phyloP scores from a whole-genome alignment of 2,797 vertebrate species.

The Helicolenus hilgendorfi region DNA sequence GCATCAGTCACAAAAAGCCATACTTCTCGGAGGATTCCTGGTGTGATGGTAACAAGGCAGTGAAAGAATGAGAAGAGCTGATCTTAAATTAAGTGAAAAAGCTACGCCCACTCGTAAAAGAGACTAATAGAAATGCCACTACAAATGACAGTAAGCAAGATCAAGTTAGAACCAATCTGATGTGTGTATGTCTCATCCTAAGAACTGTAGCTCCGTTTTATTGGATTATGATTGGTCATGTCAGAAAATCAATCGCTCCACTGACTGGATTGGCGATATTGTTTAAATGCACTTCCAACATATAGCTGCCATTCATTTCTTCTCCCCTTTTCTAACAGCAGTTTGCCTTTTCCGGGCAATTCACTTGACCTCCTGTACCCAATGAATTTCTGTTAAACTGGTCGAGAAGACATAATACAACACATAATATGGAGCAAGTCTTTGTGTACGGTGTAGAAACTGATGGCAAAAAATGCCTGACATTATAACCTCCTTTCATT shows the following conservation, averaged over 20 bases:
- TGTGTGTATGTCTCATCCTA: background rate
- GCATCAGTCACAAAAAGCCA: constrained; percentile 7
- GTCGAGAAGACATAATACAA: constrained; percentile 41
- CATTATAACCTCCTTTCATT: constrained; percentile 62
- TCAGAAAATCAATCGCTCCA: constrained; percentile 52
- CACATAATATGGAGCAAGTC: constrained; percentile 23
- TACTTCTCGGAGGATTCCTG: background rate
- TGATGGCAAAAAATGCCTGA: constrained; percentile 41
- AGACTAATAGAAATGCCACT: constrained; percentile 26
- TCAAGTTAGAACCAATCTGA: background rate
- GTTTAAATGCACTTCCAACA: constrained; percentile 19
- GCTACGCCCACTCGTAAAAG: constrained; percentile 27
- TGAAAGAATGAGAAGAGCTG: constrained; percentile 14
- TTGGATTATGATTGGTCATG: constrained; percentile 30
- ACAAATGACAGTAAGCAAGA: constrained; percentile 5
- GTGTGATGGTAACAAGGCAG: background rate
- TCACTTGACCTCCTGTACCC: constrained; percentile 57
- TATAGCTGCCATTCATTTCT: constrained; percentile 6
- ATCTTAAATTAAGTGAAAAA: constrained; percentile 52
- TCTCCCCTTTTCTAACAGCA: constrained; percentile 7
- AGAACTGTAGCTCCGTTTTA: background rate
- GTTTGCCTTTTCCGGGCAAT: constrained; percentile 41
- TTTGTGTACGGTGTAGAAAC: constrained; percentile 56
- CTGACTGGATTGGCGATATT: constrained; percentile 16
- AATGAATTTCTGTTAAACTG: constrained; percentile 62